Base-by-base conservation (phyloP, 2,888 invertebrate genomes). In the Tuta absoluta region DNA sequence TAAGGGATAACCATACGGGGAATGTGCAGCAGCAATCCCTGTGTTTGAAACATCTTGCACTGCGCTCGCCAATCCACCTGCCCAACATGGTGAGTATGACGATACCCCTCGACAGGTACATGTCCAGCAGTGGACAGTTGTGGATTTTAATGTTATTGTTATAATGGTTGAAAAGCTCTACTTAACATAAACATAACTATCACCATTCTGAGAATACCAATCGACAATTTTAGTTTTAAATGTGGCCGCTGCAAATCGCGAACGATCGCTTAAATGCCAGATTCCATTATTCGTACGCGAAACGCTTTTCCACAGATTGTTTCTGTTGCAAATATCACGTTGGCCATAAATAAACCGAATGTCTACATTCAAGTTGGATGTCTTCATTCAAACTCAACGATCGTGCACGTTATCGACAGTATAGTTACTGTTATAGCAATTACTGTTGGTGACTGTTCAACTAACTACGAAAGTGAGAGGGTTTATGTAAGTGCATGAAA, bases 321-420 rank as follows among this genome's bases (percentile, higher is more conserved):
- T 61, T 61, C 48, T 33, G 19, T 38, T 38, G 5, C 14, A 66
- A 63, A 66, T 53, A 63, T 49, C 62, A 62, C 37, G 49, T 58
- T 64, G 64, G 56, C 64, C 66, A 74, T 71, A 71, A 76, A 71
- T 73, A 68, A 69, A 66, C 69, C 41, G 37, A 69, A 71, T 71
- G 74, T 71, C 73, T 74, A 70, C 69, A 69, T 72, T 71, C 67
- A 72, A 73, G 66, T 68, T 49, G 23, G 68, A 71, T 71, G 74
- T 71, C 73, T 74, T 70, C 69, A 69, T 72, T 71, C 68, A 71
- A 73, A 41, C 41, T 48, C 21, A 70, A 69, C 71, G 66, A 69
- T 45, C 60, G 60, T 38, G n/a, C 45, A 24, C 23, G 8, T 56
- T 56, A 56, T 17, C 56, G 33, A 33, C 24, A 28, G 14, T n/a